phyloP scores from a whole-genome alignment of 1,140 invertebrate genomes.

The Copidosoma floridanum region DNA sequence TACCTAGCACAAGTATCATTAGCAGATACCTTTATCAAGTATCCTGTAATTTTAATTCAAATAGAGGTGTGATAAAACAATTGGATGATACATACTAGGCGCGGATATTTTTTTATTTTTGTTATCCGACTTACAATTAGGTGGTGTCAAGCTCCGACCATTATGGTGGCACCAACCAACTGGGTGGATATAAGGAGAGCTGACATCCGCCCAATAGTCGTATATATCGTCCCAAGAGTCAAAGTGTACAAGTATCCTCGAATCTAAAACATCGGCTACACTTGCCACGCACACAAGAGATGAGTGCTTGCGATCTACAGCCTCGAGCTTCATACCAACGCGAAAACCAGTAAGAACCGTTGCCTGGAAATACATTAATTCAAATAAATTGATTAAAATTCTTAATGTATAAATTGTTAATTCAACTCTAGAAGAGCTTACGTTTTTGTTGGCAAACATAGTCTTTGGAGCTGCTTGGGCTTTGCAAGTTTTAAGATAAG shows the following conservation, averaged over 20 bases:
- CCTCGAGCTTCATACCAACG: conserved; percentile 91
- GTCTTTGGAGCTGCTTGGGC: conserved; percentile 75
- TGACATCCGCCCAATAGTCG: conserved; percentile 90
- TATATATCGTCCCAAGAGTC: conserved; percentile 93
- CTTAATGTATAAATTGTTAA: not conserved
- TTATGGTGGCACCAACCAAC: conserved; percentile 89
- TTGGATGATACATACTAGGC: too few species aligned
- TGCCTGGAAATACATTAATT: conserved; percentile 54
- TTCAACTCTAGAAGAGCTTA: conserved; percentile 39
- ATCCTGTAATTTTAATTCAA: too few species aligned
- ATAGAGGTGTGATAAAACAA: too few species aligned
- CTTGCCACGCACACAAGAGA: conserved; percentile 85
- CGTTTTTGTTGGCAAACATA: conserved; percentile 70
- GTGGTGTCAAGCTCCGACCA: conserved; percentile 77
- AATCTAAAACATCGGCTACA: conserved; percentile 79
- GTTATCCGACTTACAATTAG: conserved; percentile 71
- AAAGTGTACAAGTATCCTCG: conserved; percentile 87
- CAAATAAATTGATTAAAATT: not conserved
- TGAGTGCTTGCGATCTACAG: conserved; percentile 88
- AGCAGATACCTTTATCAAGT: too few species aligned
- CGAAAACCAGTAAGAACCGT: conserved; percentile 76
- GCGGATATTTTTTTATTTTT: too few species aligned
- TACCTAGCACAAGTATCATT: too few species aligned
- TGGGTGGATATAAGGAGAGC: conserved; percentile 90
- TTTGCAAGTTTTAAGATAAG: conserved; percentile 77